Conservation (phyloP, 2,888 invertebrate species). For the Penaeus monodon region DNA sequence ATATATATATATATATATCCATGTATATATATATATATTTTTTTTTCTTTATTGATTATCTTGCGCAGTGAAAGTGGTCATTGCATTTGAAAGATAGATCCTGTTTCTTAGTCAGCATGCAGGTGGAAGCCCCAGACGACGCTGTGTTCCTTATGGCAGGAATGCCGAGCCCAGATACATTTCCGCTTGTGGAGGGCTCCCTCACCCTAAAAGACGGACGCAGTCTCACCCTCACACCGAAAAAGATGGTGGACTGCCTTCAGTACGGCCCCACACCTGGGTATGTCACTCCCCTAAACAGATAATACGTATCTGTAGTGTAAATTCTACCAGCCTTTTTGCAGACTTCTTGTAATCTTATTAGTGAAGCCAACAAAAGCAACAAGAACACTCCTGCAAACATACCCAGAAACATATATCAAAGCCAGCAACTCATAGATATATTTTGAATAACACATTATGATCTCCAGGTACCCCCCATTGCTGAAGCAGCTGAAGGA, state of each 20-base stretch:
- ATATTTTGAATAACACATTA: not conserved
- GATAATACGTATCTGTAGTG: no score
- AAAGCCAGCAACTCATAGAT: not conserved
- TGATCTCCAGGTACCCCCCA: constrained; percentile 66
- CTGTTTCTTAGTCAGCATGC: not conserved
- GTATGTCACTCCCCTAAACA: not conserved
- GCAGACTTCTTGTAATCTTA: no score
- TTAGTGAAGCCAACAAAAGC: no score
- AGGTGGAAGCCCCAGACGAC: not conserved
- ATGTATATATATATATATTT: not conserved
- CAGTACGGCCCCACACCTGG: constrained; percentile 20
- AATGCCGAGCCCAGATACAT: constrained; percentile 10
- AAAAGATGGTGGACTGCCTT: constrained; percentile 12
- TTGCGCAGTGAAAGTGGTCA: no score
- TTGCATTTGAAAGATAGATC: no score
- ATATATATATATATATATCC: not conserved
- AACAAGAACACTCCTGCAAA: not conserved
- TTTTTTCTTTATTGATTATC: not conserved
- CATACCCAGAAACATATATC: not conserved
- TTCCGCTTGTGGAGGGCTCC: not conserved
- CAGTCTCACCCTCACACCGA: not conserved
- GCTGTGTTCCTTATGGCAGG: constrained; percentile 12
- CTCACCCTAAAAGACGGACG: not conserved
- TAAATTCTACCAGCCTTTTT: no score
- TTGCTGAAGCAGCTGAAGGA: constrained; percentile 76